Evolutionary conservation across 2,888 invertebrate species (phyloP).

Genomic region (Nebria salina): DNA sequence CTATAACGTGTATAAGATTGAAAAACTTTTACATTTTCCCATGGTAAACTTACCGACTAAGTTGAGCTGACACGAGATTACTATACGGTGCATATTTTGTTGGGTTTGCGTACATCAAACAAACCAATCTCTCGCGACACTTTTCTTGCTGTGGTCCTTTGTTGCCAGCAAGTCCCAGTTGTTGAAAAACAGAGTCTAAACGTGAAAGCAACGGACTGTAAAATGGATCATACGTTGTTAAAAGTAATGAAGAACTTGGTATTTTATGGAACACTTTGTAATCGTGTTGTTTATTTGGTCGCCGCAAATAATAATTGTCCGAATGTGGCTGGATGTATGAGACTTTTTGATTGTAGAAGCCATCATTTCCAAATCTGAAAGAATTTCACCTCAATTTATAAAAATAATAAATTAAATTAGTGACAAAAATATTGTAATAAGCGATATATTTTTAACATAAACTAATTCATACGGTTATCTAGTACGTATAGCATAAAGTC

Average conservation of each 20-base stretch:
- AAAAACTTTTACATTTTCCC: background rate
- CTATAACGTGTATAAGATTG: background rate
- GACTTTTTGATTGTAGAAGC: conserved; percentile 31
- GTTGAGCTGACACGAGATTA: conserved; percentile 86
- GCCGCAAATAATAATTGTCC: conserved; percentile 72
- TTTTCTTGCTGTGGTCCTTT: conserved; percentile 69
- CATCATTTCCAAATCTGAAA: conserved; percentile 66
- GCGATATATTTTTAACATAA: background rate
- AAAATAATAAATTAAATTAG: background rate
- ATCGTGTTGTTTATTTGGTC: conserved; percentile 67
- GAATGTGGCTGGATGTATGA: conserved; percentile 69
- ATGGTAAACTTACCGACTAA: conserved; percentile 74
- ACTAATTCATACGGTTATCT: too few relatives aligned
- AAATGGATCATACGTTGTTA: conserved; percentile 90
- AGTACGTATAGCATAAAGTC: too few relatives aligned
- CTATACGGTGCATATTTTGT: conserved; percentile 90
- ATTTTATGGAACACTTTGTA: conserved; percentile 90
- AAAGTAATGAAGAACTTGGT: conserved; percentile 80
- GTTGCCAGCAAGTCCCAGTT: conserved; percentile 69
- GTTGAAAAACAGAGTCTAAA: conserved; percentile 84
- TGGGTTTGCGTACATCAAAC: conserved; percentile 88
- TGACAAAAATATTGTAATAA: background rate
- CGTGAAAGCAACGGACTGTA: conserved; percentile 87
- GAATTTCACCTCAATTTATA: background rate
- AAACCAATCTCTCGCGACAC: conserved; percentile 85